Conservation (phyloP, 2,888 invertebrate species). For the Yponomeuta cagnagella region DNA sequence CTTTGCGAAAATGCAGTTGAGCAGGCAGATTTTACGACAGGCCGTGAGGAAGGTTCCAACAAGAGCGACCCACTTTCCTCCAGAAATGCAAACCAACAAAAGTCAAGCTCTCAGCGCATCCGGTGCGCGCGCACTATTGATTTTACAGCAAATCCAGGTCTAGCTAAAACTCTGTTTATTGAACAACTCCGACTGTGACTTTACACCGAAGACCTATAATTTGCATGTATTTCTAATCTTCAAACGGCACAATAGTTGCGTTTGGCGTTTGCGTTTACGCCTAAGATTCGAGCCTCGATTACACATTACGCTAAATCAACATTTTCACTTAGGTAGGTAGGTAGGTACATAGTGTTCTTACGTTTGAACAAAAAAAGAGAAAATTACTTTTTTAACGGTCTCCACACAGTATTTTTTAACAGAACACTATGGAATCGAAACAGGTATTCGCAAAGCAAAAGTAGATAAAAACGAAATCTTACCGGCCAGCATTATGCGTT, state of each 20-base stretch:
- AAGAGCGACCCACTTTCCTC: too few species aligned
- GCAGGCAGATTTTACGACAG: too few species aligned
- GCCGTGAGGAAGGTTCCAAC: too few species aligned
- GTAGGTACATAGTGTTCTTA: too few species aligned
- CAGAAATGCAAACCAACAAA: not conserved
- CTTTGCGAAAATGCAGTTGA: too few species aligned
- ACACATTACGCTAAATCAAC: too few species aligned
- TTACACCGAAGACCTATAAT: not conserved
- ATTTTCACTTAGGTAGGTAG: too few species aligned
- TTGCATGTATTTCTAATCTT: not conserved
- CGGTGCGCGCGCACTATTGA: slow-evolving; percentile 65
- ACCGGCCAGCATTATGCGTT: slow-evolving; percentile 27
- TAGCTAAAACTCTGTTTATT: not conserved
- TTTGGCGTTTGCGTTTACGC: too few species aligned
- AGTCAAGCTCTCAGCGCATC: not conserved
- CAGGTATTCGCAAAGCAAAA: not conserved
- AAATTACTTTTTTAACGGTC: too few species aligned
- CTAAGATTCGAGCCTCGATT: too few species aligned
- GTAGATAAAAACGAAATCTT: slow-evolving; percentile 20
- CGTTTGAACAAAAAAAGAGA: too few species aligned
- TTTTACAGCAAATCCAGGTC: slow-evolving; percentile 35
- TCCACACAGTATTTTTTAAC: too few species aligned
- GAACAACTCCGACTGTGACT: not conserved
- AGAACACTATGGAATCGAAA: not conserved
- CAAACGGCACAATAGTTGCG: not conserved